Evolutionary conservation across 2,888 invertebrate genomes (phyloP), one percentile per base, ranked within the genome.

Genomic region (Mallateleia sp.): DNA sequence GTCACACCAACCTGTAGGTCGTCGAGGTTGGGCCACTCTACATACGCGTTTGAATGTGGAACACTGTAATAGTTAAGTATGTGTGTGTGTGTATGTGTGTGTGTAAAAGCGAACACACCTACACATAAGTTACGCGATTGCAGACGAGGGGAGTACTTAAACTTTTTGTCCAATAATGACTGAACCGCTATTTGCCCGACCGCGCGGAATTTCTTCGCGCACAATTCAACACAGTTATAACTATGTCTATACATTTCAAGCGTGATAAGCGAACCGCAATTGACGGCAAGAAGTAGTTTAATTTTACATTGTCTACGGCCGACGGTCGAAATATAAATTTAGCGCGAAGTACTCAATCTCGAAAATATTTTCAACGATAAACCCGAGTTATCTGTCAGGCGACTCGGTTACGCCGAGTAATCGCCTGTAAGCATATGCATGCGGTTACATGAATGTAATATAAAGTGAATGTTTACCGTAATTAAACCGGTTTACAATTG

Each of bases 401-500:
- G n/a, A n/a, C n/a, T 56, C 24, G 18, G 58, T 71, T 71, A 71
- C 71, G 25, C 45, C 14, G 56, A 42, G 71, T 38, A 25, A 24
- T 71, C 42, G 24, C 20, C 14, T n/a, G 2, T 56, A 42, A 71
- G 38, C 71, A 38, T 45, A 32, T 54, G 38, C 24, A 25, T 11
- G 32, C 28, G 22, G 38, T 62, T 38, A 47, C 22, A 74, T 52
- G 74, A 52, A 62, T 32, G 74, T 38, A 38, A 52, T 34, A 47
- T 54, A 75, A 64, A 75, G 22, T 64, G 64, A 75, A 54, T 25
- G 64, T 75, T 64, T 75, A 71, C 62, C 62, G 62, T 71, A 60
- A 79, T 79, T 54, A 69, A 79, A 71, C 79, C 69, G 79, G 79
- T 79, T 79, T 52, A 50, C 28, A 62, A 62, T 79, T 52, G 62